phyloP scores from a whole-genome alignment of 2,888 invertebrate genomes.

The Argyresthia goedartella region DNA sequence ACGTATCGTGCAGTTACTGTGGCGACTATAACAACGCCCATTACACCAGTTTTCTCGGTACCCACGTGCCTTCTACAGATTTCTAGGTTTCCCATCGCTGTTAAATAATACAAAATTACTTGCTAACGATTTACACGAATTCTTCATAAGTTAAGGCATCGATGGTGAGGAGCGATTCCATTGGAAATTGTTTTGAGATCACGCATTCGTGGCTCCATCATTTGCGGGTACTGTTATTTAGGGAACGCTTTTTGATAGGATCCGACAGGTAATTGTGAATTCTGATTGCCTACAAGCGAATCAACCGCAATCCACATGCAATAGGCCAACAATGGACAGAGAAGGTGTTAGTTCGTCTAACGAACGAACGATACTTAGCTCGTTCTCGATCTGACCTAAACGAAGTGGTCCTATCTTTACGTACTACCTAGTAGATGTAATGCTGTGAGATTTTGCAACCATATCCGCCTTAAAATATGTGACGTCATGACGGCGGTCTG shows the following conservation, averaged over 20 bases:
- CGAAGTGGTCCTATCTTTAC: too few species aligned
- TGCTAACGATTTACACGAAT: conserved; percentile 28
- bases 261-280: conserved; percentile 35
- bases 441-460: too few species aligned
- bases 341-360: conserved; percentile 19
- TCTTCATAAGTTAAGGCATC: background rate
- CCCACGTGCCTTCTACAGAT: conserved; percentile 2
- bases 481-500: too few species aligned
- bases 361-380: conserved; percentile 27
- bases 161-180: background rate
- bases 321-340: conserved; percentile 2
- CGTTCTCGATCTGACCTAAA: too few species aligned
- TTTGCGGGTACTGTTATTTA: conserved; percentile 4
- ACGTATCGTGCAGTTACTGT: too few species aligned
- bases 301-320: conserved; percentile 38
- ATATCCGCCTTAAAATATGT: too few species aligned
- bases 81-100: conserved; percentile 3
- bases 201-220: background rate
- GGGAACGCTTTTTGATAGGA: conserved; percentile 2
- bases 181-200: background rate
- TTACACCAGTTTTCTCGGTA: conserved; percentile 1
- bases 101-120: conserved; percentile 19
- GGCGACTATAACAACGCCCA: too few species aligned
- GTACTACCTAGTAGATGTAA: too few species aligned
- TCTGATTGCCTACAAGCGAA: conserved; percentile 36